Conservation (phyloP, 2,113 vertebrate genomes). For the Choloepus hoffmanni region DNA sequence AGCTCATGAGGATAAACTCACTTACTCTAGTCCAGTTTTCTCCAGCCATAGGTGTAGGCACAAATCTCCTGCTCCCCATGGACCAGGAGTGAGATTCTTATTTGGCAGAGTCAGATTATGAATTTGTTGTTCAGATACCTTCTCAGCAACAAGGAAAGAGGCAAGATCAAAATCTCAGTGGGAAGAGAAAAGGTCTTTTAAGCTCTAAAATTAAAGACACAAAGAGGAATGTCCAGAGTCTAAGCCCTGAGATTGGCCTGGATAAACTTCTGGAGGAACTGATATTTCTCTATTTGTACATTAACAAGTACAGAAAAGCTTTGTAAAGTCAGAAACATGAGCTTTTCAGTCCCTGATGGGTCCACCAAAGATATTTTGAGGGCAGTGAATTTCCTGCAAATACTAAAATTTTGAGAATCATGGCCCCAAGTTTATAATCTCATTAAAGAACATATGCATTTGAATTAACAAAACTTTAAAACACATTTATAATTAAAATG, state of each 20-base stretch:
- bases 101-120: not conserved
- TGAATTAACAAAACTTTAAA: not conserved
- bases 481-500: not conserved
- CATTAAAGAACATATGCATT: not conserved
- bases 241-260: not conserved
- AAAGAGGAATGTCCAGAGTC: not conserved
- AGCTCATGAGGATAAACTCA: slow-evolving; percentile 75
- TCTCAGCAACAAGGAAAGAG: not conserved
- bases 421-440: not conserved
- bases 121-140: not conserved
- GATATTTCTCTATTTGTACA: not conserved
- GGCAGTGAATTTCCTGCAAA: not conserved
- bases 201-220: not conserved
- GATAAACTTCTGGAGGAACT: not conserved
- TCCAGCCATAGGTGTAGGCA: not conserved
- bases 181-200: not conserved
- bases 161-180: not conserved
- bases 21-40: slow-evolving; percentile 61
- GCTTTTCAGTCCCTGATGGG: not conserved
- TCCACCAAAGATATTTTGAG: not conserved
- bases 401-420: not conserved
- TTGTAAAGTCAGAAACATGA: no score
- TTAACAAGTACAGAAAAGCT: not conserved
- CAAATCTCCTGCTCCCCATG: not conserved
- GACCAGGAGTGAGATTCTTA: not conserved